A percentile compares a stretch with the other conserved stretches of the same genome.
Evolutionary conservation across 2,113 vertebrate species (phyloP).

Genomic region (Oreotrochilus melanogaster): DNA sequence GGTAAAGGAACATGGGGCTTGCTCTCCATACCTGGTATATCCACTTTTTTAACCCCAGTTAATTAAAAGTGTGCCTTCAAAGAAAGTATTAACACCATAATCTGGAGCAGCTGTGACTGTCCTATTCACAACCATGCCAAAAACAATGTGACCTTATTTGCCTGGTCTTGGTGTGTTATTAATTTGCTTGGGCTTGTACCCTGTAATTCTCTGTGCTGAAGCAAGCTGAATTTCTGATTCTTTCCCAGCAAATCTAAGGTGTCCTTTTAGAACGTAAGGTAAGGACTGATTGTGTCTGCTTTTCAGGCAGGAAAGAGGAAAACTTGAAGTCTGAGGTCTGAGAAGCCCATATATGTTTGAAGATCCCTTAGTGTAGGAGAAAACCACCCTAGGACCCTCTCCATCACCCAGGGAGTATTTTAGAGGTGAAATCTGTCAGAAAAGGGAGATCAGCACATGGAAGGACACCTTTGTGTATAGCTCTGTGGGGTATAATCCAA

Average conservation of each 20-base stretch:
- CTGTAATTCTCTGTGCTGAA: slow-evolving; percentile 60
- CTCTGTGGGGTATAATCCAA: not conserved
- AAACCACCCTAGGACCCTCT: not conserved
- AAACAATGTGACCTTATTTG: slow-evolving; percentile 62
- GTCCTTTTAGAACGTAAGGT: not conserved
- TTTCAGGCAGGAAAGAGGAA: not conserved
- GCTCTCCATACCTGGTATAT: not conserved
- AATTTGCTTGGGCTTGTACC: slow-evolving; percentile 56
- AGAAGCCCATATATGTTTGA: not conserved
- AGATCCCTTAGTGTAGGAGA: not conserved
- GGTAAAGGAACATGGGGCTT: not conserved
- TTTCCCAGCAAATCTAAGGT: slow-evolving; percentile 36
- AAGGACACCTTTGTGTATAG: not conserved
- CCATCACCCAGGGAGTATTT: not conserved
- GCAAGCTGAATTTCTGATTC: slow-evolving; percentile 50
- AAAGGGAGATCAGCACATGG: not conserved
- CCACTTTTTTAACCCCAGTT: not conserved
- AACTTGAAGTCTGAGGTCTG: not conserved
- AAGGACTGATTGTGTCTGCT: not conserved
- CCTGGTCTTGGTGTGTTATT: slow-evolving; percentile 28
- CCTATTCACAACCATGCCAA: slow-evolving; percentile 15
- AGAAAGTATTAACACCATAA: not conserved
- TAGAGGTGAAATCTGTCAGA: not conserved
- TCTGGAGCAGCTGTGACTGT: not conserved
- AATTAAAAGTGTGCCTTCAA: slow-evolving; percentile 3